Percentiles rank a stretch among this genome's conserved stretches.
phyloP scores from a whole-genome alignment of 2,797 vertebrate genomes.

The Eulemur albifrons region DNA sequence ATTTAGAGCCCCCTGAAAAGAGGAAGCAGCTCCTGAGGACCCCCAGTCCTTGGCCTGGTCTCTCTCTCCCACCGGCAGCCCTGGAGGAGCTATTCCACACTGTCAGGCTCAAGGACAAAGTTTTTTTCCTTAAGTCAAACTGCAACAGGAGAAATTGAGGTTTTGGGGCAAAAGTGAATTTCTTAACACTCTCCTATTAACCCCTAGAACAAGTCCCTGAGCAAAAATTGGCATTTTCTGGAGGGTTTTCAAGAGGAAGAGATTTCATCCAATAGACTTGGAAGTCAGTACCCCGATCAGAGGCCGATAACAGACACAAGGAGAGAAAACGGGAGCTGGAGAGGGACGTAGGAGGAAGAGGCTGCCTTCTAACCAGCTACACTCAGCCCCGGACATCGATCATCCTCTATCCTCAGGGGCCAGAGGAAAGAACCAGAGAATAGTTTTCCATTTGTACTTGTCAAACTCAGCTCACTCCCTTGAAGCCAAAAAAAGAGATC shows the following conservation, averaged over 20 bases:
- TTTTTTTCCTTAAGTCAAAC: slow-evolving; percentile 46
- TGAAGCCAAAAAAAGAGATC: slow-evolving; percentile 47
- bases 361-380: neutral
- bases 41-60: neutral
- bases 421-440: neutral
- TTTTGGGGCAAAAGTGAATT: neutral
- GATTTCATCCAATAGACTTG: neutral
- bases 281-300: neutral
- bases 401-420: neutral
- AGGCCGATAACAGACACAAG: neutral
- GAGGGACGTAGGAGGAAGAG: neutral
- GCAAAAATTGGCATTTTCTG: slow-evolving; percentile 33
- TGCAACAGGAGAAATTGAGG: slow-evolving; percentile 17
- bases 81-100: neutral
- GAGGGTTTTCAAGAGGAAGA: slow-evolving; percentile 23
- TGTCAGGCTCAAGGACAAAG: neutral
- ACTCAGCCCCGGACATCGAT: neutral
- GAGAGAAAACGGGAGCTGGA: neutral
- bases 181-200: slow-evolving; percentile 27
- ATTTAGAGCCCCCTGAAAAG: neutral
- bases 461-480: slow-evolving; percentile 39
- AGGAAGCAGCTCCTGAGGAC: neutral
- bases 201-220: neutral
- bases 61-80: neutral
- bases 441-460: slow-evolving; percentile 54